These are phyloP conservation scores for Hemibagrus guttatus DNA, from an alignment of 2,797 vertebrate genomes.

Conservation along the genomic window DNA sequence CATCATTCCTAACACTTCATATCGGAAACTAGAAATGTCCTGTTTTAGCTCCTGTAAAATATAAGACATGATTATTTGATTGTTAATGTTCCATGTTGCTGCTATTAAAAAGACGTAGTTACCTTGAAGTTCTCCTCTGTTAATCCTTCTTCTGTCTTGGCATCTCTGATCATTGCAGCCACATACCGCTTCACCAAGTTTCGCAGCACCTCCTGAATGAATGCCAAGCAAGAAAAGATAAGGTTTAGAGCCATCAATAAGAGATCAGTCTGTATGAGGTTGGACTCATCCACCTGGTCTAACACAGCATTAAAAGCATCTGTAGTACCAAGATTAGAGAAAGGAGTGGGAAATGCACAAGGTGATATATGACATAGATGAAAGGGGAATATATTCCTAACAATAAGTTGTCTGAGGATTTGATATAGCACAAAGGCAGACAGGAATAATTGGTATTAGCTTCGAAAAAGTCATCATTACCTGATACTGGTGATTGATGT, in stretches of 20 bases:
- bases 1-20: slow-evolving; percentile 94
- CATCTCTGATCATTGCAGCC: slow-evolving; percentile 99
- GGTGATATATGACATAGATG: slow-evolving; percentile 24
- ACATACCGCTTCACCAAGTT: slow-evolving; percentile 97
- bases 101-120: slow-evolving; percentile 13
- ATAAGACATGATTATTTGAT: slow-evolving; percentile 1
- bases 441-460: slow-evolving; percentile 23
- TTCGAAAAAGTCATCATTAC: slow-evolving; percentile 70
- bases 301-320: slow-evolving; percentile 19
- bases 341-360: slow-evolving; percentile 6
- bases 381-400: slow-evolving; percentile 13
- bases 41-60: slow-evolving; percentile 90
- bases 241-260: slow-evolving; percentile 10
- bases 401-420: slow-evolving; percentile 19
- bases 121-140: slow-evolving; percentile 99
- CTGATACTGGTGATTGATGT: slow-evolving; percentile 96
- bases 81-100: neutral
- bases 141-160: slow-evolving; percentile 95
- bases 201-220: slow-evolving; percentile 90
- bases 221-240: neutral
- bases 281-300: neutral
- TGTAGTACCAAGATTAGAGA: slow-evolving; percentile 12
- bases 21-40: slow-evolving; percentile 98
- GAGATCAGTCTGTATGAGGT: neutral
- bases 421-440: slow-evolving; percentile 18